These are phyloP conservation scores for Gonioctena quinquepunctata DNA, from an alignment of 1,140 invertebrate species.

Conservation along the genomic window DNA sequence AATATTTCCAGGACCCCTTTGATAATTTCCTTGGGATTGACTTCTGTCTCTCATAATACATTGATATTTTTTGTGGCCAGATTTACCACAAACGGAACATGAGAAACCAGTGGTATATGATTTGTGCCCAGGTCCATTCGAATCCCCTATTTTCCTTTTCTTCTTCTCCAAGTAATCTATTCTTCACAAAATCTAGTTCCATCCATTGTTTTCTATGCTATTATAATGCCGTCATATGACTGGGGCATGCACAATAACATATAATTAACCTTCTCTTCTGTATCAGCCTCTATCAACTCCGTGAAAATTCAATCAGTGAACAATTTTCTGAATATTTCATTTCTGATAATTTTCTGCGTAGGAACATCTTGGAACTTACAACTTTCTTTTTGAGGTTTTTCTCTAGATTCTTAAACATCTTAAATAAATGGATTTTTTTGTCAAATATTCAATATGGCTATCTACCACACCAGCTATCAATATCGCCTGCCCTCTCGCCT, in stretches of 20 bases:
- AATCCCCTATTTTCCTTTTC: background rate
- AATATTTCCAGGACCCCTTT: no score
- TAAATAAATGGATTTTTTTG: background rate
- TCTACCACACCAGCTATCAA: background rate
- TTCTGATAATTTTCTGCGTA: slow-evolving; percentile 5
- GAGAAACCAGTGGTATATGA: background rate
- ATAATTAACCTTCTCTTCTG: slow-evolving; percentile 13
- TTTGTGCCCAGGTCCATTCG: background rate
- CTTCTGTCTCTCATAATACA: no score
- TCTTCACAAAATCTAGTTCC: background rate
- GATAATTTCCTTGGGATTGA: no score
- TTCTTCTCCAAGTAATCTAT: background rate
- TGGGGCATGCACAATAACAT: slow-evolving; percentile 15
- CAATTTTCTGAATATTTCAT: slow-evolving; percentile 4
- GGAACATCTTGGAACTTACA: slow-evolving; percentile 5
- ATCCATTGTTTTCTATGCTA: slow-evolving; percentile 15
- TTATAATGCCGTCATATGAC: slow-evolving; percentile 5
- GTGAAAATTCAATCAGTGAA: background rate
- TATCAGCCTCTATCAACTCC: slow-evolving; percentile 14
- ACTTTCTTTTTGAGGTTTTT: slow-evolving; percentile 16
- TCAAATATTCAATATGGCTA: background rate
- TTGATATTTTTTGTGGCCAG: no score
- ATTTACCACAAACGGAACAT: no score
- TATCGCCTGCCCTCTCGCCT: background rate
- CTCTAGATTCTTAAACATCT: slow-evolving; percentile 18